Conservation (phyloP, 2,797 vertebrate species). For the Chlorospingus semifuscus region DNA sequence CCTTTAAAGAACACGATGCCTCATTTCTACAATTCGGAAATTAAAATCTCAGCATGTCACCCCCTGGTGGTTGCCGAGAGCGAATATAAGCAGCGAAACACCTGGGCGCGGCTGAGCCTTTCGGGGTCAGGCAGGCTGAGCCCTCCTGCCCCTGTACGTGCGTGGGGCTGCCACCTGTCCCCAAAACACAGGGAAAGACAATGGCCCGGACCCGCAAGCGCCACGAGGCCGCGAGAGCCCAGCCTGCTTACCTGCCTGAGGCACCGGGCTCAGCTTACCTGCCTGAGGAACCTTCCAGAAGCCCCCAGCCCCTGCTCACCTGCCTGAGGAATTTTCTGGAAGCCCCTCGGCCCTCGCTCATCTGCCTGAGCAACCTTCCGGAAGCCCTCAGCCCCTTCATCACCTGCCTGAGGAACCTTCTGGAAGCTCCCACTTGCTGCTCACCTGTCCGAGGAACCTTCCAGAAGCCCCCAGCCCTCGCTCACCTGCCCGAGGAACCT, state of each 20-base stretch:
- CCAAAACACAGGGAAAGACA: no score
- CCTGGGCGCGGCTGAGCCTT: fast-evolving
- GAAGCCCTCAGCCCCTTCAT: no score
- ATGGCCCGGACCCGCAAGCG: fast-evolving
- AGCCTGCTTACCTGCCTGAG: fast-evolving
- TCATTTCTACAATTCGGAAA: fast-evolving
- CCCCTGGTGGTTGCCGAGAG: background rate
- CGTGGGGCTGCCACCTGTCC: fast-evolving
- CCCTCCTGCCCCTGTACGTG: fast-evolving
- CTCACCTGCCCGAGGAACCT: no score
- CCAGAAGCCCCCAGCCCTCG: no score
- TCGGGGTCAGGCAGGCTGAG: fast-evolving
- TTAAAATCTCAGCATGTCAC: background rate
- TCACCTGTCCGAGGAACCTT: no score
- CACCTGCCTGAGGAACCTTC: background rate
- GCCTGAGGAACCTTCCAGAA: background rate
- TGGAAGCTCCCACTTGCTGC: fast-evolving
- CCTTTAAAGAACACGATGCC: fast-evolving
- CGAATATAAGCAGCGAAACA: background rate
- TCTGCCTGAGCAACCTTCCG: no score
- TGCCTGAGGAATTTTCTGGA: background rate
- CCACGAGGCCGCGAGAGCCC: fast-evolving
- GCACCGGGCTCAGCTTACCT: background rate
- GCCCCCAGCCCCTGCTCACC: fast-evolving
- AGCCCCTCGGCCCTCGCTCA: fast-evolving